Conservation (phyloP, 2,113 vertebrate genomes). For the Gallinago paraguaiae region DNA sequence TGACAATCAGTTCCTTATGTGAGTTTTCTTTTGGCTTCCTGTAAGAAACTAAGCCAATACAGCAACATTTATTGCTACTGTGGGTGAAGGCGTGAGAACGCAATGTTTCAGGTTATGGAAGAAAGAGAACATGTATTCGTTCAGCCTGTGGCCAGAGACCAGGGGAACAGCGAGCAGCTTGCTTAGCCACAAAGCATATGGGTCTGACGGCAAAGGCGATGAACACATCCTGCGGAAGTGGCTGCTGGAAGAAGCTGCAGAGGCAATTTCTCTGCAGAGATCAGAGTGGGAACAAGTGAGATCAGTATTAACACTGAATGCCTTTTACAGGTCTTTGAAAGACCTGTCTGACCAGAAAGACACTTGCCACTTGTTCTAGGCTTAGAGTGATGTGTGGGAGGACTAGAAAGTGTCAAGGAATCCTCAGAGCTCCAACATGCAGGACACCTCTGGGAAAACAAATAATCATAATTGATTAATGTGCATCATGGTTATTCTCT, state of each 20-base stretch:
- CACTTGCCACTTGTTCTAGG: not conserved
- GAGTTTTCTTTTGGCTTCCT: not conserved
- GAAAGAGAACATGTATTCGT: not conserved
- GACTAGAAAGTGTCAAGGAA: not conserved
- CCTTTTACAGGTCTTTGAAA: not conserved
- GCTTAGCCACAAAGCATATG: not conserved
- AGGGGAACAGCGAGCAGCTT: not conserved
- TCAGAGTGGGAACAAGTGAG: not conserved
- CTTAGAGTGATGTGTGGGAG: not conserved
- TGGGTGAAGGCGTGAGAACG: not conserved
- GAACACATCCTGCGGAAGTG: constrained; percentile 7
- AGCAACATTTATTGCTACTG: not conserved
- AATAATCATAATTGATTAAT: not conserved
- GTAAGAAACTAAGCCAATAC: not conserved
- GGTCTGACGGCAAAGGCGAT: not conserved
- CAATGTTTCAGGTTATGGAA: not conserved
- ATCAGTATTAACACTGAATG: not conserved
- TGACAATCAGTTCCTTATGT: not conserved
- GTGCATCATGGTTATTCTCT: not conserved
- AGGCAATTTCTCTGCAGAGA: not conserved
- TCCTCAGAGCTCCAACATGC: not conserved
- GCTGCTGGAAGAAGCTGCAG: not conserved
- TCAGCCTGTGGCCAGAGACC: not conserved
- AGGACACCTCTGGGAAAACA: not conserved
- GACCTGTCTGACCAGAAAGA: constrained; percentile 20